phyloP scores from a whole-genome alignment of 2,888 invertebrate genomes.

The Eledona agricola region DNA sequence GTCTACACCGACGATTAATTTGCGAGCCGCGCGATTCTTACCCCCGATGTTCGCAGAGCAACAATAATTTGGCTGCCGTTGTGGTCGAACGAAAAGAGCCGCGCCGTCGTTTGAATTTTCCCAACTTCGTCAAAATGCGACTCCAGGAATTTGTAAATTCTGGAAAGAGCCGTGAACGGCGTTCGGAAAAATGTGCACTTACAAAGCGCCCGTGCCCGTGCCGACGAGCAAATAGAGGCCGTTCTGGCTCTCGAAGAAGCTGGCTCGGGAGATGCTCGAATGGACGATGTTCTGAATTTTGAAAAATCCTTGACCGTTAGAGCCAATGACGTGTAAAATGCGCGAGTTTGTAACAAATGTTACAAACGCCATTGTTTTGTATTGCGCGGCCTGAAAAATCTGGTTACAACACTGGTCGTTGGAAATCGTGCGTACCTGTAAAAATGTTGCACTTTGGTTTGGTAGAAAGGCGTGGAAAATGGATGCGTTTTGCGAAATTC shows the following conservation, averaged over 20 bases:
- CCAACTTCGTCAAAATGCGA: conserved; percentile 53
- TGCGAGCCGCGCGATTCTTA: too few relatives aligned
- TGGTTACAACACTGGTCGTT: not conserved
- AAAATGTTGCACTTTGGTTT: not conserved
- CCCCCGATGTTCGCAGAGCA: conserved; percentile 41
- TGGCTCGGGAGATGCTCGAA: conserved; percentile 44
- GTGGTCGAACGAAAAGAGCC: conserved; percentile 45
- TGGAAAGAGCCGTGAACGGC: conserved; percentile 40
- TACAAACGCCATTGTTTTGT: conserved; percentile 10
- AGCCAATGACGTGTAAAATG: conserved; percentile 13
- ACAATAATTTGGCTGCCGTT: conserved; percentile 49
- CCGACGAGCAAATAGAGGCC: conserved; percentile 47
- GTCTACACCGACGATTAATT: conserved; percentile 37
- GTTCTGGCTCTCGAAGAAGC: conserved; percentile 44
- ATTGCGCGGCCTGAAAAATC: conserved; percentile 8
- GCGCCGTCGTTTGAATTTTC: conserved; percentile 40
- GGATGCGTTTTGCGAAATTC: conserved; percentile 28
- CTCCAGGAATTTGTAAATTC: conserved; percentile 53
- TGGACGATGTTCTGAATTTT: conserved; percentile 44
- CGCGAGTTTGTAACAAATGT: conserved; percentile 7
- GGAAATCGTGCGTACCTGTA: not conserved
- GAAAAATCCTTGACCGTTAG: conserved; percentile 8
- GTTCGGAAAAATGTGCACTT: conserved; percentile 37
- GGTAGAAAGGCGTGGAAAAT: conserved; percentile 5
- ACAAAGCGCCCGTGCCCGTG: conserved; percentile 44